A percentile compares a stretch with the other conserved stretches of the same genome.
Evolutionary conservation across 2,113 vertebrate genomes (phyloP).

Genomic region (Oryzias javanicus): DNA sequence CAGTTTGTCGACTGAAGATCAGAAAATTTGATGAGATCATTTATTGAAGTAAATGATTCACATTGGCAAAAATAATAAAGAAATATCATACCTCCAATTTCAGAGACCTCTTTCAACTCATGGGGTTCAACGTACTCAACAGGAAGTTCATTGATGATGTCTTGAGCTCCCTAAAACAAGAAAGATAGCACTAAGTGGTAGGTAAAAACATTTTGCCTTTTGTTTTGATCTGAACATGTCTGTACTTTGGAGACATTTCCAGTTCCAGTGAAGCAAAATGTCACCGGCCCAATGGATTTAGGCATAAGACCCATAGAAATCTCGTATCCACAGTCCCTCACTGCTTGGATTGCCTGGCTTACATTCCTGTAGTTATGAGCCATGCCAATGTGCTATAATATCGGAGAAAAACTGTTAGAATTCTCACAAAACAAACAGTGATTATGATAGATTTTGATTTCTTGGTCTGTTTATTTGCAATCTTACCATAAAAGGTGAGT

Average conservation of each 20-base stretch:
- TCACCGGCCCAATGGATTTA: slow-evolving; percentile 92
- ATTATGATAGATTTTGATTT: neutral
- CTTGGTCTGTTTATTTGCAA: neutral
- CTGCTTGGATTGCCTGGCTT: slow-evolving; percentile 94
- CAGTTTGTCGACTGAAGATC: too few species aligned
- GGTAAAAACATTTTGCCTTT: neutral
- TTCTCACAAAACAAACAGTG: neutral
- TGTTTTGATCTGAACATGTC: neutral
- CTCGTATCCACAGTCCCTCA: slow-evolving; percentile 97
- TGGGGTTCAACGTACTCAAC: slow-evolving; percentile 95
- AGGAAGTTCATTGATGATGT: slow-evolving; percentile 92
- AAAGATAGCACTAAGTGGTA: too few species aligned
- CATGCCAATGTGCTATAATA: slow-evolving; percentile 93
- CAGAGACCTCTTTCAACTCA: slow-evolving; percentile 88
- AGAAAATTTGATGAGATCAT: too few species aligned
- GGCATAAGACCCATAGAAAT: slow-evolving; percentile 97
- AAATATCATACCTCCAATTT: slow-evolving; percentile 81
- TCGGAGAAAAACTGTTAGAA: neutral
- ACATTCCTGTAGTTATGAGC: slow-evolving; percentile 97
- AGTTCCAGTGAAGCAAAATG: slow-evolving; percentile 96
- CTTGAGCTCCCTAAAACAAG: slow-evolving; percentile 88
- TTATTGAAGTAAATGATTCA: too few species aligned
- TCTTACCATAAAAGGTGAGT: slow-evolving; percentile 97
- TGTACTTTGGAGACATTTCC: slow-evolving; percentile 97
- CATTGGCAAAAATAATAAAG: neutral